A percentile compares a stretch with the other conserved stretches of the same genome.
These are phyloP conservation scores for Salvator merianae DNA, from an alignment of 2,113 vertebrate species.

Conservation along the genomic window DNA sequence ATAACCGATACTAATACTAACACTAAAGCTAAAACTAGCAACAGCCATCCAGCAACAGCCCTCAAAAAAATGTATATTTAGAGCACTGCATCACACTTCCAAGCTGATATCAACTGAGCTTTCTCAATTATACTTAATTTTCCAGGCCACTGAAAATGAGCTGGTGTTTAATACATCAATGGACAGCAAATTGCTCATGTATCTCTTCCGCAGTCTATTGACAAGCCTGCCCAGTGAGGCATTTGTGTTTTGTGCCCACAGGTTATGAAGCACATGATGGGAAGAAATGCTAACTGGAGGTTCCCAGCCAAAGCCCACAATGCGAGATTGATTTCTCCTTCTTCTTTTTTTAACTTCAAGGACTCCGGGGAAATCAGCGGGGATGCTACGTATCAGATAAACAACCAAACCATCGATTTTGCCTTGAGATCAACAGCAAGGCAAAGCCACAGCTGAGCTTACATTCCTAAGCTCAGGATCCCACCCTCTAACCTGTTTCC, in stretches of 20 bases:
- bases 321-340: not conserved
- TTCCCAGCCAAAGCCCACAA: not conserved
- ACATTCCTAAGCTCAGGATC: not conserved
- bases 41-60: no score
- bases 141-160: not conserved
- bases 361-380: not conserved
- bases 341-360: not conserved
- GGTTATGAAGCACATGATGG: not conserved
- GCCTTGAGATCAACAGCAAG: not conserved
- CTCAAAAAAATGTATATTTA: not conserved
- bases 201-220: not conserved
- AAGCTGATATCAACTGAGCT: no score
- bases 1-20: no score
- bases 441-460: not conserved
- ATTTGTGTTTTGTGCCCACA: not conserved
- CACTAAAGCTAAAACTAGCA: no score
- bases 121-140: not conserved
- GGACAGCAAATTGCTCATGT: not conserved
- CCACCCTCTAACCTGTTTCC: not conserved
- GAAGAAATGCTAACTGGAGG: not conserved
- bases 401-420: not conserved
- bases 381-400: not conserved
- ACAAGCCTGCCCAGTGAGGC: not conserved
- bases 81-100: not conserved
- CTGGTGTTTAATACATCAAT: not conserved